A percentile compares a stretch with the other conserved stretches of the same genome.
phyloP scores from a whole-genome alignment of 2,888 invertebrate genomes.

The Megamerina dolium region DNA sequence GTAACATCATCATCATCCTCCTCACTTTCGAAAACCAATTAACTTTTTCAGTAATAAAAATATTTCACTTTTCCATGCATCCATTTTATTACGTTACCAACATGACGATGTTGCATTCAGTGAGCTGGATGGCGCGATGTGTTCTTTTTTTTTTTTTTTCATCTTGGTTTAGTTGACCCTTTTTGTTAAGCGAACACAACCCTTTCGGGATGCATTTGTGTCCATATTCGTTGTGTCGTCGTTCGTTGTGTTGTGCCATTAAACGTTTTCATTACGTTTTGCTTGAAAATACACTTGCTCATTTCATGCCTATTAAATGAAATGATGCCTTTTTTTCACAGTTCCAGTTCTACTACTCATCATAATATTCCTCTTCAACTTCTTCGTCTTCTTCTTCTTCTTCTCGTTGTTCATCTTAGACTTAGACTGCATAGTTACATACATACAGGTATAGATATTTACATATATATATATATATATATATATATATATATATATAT shows the following conservation, averaged over 20 bases:
- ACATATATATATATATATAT: too few relatives aligned
- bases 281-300: background rate
- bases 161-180: too few relatives aligned
- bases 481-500: background rate
- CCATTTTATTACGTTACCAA: background rate
- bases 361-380: too few relatives aligned
- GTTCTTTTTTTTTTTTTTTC: background rate
- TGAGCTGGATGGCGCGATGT: background rate
- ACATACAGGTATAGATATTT: too few relatives aligned
- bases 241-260: slow-evolving; percentile 4
- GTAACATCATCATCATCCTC: too few relatives aligned
- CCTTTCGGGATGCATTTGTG: background rate
- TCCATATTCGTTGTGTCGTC: background rate
- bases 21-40: background rate
- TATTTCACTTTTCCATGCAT: background rate
- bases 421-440: too few relatives aligned
- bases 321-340: too few relatives aligned
- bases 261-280: background rate
- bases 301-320: slow-evolving; percentile 27
- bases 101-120: too few relatives aligned
- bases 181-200: background rate
- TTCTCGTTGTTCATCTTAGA: too few relatives aligned
- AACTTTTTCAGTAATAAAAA: background rate
- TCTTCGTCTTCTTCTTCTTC: too few relatives aligned
- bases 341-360: too few relatives aligned